Evolutionary conservation across 2,113 vertebrate species (phyloP), one percentile per base, ranked within the genome.

Genomic region (Caloenas nicobarica): DNA sequence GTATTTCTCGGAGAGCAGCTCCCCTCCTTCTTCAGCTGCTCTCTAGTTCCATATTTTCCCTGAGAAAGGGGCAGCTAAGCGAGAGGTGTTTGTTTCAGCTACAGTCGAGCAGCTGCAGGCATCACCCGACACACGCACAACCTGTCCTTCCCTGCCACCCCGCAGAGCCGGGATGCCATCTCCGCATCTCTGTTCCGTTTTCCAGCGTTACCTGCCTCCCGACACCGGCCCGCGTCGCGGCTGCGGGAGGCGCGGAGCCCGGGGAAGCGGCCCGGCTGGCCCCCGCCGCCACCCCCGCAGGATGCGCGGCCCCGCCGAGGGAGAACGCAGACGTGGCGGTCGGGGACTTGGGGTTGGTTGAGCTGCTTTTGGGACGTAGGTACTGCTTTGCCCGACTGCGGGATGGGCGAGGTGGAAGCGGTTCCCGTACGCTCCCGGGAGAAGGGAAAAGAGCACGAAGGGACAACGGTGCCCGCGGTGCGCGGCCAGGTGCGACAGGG

Each of bases 161-260:
- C 29, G 10, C 50, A 53, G 44, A 26, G 44, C 26, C 19, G 16
- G n/a, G 74, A 23, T 46, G 57, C 10, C 13, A 2, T 13, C 15
- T 12, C 10, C 18, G 0, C 33, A 8, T 1, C 57, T 60, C 56
- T 13, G 3, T 11, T 28, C 54, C 46, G 0, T 1, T n/a, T 33
- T 16, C 40, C 76, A 13, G 51, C 1, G 2, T 15, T 77, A 76
- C 71, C 68, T 46, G 66, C 44, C 9, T 5, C 48, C 48, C 33
- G 4, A 3, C 57, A 9, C 9, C 42, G 42, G 42, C 42, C 42
- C 42, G 42, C 42, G n/a, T 16, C 42, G 42, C 42, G n/a, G 88
- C 62, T 19, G 72, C 26, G 22, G 28, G 13, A 19, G 19, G 9
- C 9, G 21, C 19, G 24, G 65, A 46, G 29, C 26, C 40, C 23